Evolutionary conservation across 2,113 vertebrate species (phyloP), one percentile per base, ranked within the genome.

Genomic region (Anguilla rostrata): DNA sequence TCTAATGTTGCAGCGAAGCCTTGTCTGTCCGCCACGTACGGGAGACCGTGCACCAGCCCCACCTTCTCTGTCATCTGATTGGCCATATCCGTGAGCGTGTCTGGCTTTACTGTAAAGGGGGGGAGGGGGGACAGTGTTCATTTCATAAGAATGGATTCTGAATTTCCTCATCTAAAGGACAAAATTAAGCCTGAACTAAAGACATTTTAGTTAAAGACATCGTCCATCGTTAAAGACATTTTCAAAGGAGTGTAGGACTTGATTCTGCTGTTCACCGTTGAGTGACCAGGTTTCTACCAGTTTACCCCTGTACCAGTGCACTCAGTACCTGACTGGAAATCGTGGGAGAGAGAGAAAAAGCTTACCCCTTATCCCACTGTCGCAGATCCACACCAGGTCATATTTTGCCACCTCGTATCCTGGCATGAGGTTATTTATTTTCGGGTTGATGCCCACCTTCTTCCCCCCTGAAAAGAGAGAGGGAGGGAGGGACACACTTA

Each of bases 371-470:
- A 99, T 99, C 90, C 98, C 98, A 89, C 98, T 99, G 94, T 99
- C 98, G 87, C 98, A 99, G 93, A 99, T 99, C 98, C 98, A 99
- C 84, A 99, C 96, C 63, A 99, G 96, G 85, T 97, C 96, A 20
- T 99, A 99, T 81, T 98, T 98, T 39, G 98, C 98, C 89, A 97
- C 96, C 91, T 99, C 98, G 87, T 99, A 99, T 11, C 97, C 98
- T 3, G 98, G 98, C 98, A 99, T 99, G 93, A 99, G 93, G 90
- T 99, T 99, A 94, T 99, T 99, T 92, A 99, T 99, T 93, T 99
- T 99, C 8, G 98, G 98, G 88, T 99, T 99, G 92, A 99, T 99
- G 88, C 98, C 98, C 88, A 99, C 98, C 78, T 99, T 99, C 92
- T 98, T 99, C 16, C 98, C 98, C 84, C 98, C 98, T 99, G 90